Percentiles rank a stretch among this genome's conserved stretches.
phyloP scores from a whole-genome alignment of 2,797 vertebrate genomes.

The Acanthiza pusilla region DNA sequence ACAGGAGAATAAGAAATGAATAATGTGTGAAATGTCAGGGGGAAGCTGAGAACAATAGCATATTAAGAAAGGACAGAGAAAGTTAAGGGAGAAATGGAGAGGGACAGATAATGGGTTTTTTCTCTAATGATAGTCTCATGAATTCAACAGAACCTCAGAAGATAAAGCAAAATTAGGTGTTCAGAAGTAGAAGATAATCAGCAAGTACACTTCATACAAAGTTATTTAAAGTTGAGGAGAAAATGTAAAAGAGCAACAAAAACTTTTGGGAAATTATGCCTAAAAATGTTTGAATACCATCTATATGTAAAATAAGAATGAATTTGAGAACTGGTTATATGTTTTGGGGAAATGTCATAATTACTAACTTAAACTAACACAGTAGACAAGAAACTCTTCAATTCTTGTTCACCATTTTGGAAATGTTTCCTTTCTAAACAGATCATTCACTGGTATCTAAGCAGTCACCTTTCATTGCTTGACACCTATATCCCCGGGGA shows the following conservation, averaged over 20 bases:
- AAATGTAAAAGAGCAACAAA: not conserved
- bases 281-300: not conserved
- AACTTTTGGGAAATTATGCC: not conserved
- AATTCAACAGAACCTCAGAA: not conserved
- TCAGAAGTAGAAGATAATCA: not conserved
- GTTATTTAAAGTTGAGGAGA: not conserved
- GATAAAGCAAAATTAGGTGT: not conserved
- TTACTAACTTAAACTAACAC: not conserved
- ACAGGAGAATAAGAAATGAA: not conserved
- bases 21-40: not conserved
- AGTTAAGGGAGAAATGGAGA: not conserved
- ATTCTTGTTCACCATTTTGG: not conserved
- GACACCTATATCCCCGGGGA: conserved; percentile 21
- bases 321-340: not conserved
- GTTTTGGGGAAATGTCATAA: not conserved
- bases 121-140: not conserved
- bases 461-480: conserved; percentile 59
- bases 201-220: not conserved
- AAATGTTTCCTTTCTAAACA: conserved; percentile 25
- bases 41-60: not conserved
- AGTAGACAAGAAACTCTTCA: not conserved
- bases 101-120: not conserved
- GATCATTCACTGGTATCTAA: conserved; percentile 25
- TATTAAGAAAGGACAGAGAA: not conserved
- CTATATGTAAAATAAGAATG: not conserved